phyloP scores from a whole-genome alignment of 2,113 vertebrate genomes.

The Trematocara marginatum region DNA sequence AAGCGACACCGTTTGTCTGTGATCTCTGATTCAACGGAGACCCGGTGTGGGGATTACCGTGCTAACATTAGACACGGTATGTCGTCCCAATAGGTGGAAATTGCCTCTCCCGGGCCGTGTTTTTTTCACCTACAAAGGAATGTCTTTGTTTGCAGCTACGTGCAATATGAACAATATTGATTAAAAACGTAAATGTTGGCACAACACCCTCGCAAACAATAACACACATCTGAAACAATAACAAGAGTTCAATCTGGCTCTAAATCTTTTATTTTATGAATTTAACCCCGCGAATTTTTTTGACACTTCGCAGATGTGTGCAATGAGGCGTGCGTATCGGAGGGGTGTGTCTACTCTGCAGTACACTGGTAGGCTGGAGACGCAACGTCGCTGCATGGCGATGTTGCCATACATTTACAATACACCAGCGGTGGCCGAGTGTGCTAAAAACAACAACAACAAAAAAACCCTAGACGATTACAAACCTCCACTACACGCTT shows the following conservation, averaged over 20 bases:
- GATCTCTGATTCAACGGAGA: conserved; percentile 8
- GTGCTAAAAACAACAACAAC: background rate
- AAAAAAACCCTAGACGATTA: background rate
- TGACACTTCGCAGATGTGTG: conserved; percentile 40
- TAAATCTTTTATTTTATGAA: background rate
- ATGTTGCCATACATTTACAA: conserved; percentile 37
- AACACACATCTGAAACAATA: background rate
- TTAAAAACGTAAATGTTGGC: background rate
- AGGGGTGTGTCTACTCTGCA: conserved; percentile 72
- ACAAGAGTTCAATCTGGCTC: background rate
- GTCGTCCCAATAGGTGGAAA: background rate
- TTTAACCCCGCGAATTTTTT: background rate
- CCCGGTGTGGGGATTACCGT: background rate
- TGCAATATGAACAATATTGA: background rate
- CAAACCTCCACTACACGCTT: background rate
- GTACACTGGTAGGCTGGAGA: conserved; percentile 60
- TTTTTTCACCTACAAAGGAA: background rate
- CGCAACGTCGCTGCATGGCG: conserved; percentile 40
- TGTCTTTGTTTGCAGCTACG: conserved; percentile 33
- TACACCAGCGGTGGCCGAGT: background rate
- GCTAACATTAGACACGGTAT: background rate
- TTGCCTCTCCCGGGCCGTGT: background rate
- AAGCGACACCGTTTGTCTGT: conserved; percentile 54
- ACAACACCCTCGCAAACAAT: background rate
- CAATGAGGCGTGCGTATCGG: conserved; percentile 42